phyloP scores from a whole-genome alignment of 2,888 invertebrate species.

The Oxystoma pomonae region DNA sequence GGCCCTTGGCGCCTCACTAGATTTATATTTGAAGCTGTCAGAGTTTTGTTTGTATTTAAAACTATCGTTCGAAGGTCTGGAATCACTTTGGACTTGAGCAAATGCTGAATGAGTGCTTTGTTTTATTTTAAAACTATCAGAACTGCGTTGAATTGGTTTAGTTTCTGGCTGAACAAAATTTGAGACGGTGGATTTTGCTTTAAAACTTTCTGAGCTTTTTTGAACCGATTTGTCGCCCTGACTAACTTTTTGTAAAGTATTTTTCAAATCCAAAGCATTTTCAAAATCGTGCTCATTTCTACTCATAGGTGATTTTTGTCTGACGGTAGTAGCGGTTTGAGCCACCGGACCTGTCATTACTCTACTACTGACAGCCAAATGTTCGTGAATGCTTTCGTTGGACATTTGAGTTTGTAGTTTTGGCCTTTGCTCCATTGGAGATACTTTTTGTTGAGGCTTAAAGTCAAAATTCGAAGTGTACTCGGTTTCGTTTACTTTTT shows the following conservation, averaged over 20 bases:
- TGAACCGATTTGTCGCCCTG: not conserved
- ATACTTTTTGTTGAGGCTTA: slow-evolving; percentile 21
- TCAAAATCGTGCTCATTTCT: slow-evolving; percentile 55
- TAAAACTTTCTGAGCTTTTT: not conserved
- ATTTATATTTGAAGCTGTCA: slow-evolving; percentile 7
- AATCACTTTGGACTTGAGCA: not conserved
- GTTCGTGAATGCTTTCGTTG: slow-evolving; percentile 45
- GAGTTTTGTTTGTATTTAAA: not conserved
- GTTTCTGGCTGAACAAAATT: not conserved
- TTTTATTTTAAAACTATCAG: not conserved
- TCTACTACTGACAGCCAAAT: slow-evolving; percentile 60
- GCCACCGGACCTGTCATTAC: slow-evolving; percentile 74
- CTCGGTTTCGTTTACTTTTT: slow-evolving; percentile 20
- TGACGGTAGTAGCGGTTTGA: slow-evolving; percentile 65
- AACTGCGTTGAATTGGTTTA: not conserved
- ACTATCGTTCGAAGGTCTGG: not conserved
- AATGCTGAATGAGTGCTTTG: not conserved
- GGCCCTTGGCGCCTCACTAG: not conserved
- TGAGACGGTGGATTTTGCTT: not conserved
- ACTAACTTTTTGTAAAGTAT: slow-evolving; percentile 53
- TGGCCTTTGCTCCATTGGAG: slow-evolving; percentile 19
- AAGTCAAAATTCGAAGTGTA: slow-evolving; percentile 34
- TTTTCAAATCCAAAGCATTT: slow-evolving; percentile 52
- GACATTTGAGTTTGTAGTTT: slow-evolving; percentile 39
- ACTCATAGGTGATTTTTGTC: slow-evolving; percentile 53